These are phyloP conservation scores for Liparis tanakae DNA, from an alignment of 2,797 vertebrate genomes.

Conservation along the genomic window DNA sequence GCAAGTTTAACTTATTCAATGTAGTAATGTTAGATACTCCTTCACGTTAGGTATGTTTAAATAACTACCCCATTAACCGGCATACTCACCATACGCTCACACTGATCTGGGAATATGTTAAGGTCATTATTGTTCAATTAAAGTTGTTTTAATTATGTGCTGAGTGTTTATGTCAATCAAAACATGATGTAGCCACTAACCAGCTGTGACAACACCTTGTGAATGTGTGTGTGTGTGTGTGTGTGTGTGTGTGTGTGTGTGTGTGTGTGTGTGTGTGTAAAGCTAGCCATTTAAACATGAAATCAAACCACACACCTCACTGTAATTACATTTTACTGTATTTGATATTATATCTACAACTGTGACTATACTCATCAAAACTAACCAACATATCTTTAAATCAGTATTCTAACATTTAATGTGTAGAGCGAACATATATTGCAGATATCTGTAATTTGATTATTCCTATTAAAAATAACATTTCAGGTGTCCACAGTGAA, in stretches of 20 bases:
- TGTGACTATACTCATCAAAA: background rate
- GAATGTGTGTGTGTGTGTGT: no score
- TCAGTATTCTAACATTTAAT: background rate
- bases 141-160: background rate
- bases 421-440: background rate
- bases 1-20: background rate
- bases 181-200: no score
- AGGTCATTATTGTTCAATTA: background rate
- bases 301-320: background rate
- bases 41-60: background rate
- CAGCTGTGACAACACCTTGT: no score
- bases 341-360: background rate
- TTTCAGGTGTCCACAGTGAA: background rate
- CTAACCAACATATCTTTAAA: background rate
- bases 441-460: background rate
- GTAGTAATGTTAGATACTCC: no score
- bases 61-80: no score
- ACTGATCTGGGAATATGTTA: conserved; percentile 17
- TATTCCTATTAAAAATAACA: background rate
- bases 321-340: background rate
- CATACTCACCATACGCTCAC: background rate
- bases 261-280: no score
- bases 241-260: no score
- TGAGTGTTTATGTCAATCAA: background rate
- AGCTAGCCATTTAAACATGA: no score